Evolutionary conservation across 2,797 vertebrate genomes (phyloP), one percentile per base, ranked within the genome.

Genomic region (Bradypus variegatus): DNA sequence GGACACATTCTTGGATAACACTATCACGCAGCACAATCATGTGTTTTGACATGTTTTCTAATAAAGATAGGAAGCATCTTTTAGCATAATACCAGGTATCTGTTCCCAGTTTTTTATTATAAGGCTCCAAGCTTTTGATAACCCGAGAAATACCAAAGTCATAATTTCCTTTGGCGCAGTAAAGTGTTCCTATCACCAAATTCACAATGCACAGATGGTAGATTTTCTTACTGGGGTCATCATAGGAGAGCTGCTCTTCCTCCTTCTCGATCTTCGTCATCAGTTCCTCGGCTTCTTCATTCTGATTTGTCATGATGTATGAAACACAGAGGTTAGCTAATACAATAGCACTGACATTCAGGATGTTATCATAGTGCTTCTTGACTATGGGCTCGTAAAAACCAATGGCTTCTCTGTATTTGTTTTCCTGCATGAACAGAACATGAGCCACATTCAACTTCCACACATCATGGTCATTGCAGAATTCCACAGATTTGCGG

Each of bases 61-160:
- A 96, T 96, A 99, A 96, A 60, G 99, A 99, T 33, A 99, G 97
- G 97, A 99, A 99, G 88, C 99, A 99, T 29, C 98, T 98, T 95
- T 99, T 99, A 83, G 98, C 98, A 0, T 99, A 99, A 97, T 99
- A 99, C 99, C 99, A 99, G 0, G 99, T 99, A 95, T 99, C 99
- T 0, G 99, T 99, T 85, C 99, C 98, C 86, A 99, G 97, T 97
- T 99, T 99, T 95, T 99, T 99, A 94, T 98, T 98, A 94, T 99
- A 99, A 0, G 99, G 99, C 96, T 99, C 99, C 97, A 99, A 97
- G 96, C 99, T 99, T 97, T 99, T 99, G 96, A 99, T 99, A 90
- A 99, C 98, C 23, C 99, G 98, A 53, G 99, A 99, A 97, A 99
- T 99, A 67, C 99, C 99, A 0, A 99, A 99, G 91, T 99, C 98